Base-by-base conservation (phyloP, 2,888 invertebrate species). In the Agriopis marginaria region DNA sequence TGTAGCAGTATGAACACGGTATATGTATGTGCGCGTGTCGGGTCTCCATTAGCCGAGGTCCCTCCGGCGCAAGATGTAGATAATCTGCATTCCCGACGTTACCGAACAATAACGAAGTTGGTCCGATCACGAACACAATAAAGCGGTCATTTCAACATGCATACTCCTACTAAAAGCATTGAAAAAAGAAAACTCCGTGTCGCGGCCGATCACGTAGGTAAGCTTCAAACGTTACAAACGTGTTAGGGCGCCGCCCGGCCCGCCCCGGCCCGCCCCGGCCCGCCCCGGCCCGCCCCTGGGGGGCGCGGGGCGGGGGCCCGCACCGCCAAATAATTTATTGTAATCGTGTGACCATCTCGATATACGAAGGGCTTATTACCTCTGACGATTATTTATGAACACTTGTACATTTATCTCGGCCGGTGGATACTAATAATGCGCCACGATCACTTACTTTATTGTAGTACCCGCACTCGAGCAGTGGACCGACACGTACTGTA, bases 271-370 rank as follows among this genome's bases (percentile, higher is more conserved):
- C 12, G 12, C 58, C 23, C 45, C 56, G 12, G 42, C 42, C 56
- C 56, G 14, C 68, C 73, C 67, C 71, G 74, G 76, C 73, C 77
- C 75, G 76, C 76, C 78, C 76, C 71, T 32, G 32, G 3, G 32
- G 32, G 32, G 64, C 63, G 63, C 71, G 63, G 72, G 58, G 66
- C 64, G 49, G 7, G n/a, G 3, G 14, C 42, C 40, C 40, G 8
- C 54, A 2, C 40, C 40, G 51, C 45, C 42, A 32, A 58, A 64
- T 68, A 68, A 71, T 68, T 71, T 71, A 73, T 71, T 40, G 55
- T 64, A 68, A 70, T 70, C 70, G 66, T 44, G 63, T 70, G 63
- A 66, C 70, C 70, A 70, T 70, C 70, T 63, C 66, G 55, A 61
- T 68, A 68, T 64, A 60, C 58, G 61, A 56, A 65, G 59, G 63